phyloP scores from a whole-genome alignment of 2,888 invertebrate genomes.

The Hecatera dysodea region DNA sequence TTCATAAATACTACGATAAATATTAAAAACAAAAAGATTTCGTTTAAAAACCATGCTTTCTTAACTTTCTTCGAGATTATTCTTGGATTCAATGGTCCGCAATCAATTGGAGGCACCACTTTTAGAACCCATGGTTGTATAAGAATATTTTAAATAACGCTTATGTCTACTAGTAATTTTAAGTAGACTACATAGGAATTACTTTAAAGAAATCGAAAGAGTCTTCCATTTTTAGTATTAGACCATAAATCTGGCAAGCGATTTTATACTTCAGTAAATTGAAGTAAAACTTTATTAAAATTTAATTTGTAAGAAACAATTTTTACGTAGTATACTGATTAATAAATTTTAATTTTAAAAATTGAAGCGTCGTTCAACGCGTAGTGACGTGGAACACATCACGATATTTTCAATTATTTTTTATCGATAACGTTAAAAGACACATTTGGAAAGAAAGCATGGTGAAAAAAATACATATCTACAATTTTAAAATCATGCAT shows the following conservation, averaged over 20 bases:
- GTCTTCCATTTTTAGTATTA: slow-evolving; percentile 58
- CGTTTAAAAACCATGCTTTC: slow-evolving; percentile 66
- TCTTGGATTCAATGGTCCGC: slow-evolving; percentile 64
- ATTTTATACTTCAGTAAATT: slow-evolving; percentile 62
- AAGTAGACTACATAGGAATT: slow-evolving; percentile 66
- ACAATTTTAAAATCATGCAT: slow-evolving; percentile 79
- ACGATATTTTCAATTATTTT: slow-evolving; percentile 49
- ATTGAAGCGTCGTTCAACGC: slow-evolving; percentile 53
- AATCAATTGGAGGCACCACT: slow-evolving; percentile 58
- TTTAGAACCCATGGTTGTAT: slow-evolving; percentile 56
- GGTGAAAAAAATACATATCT: slow-evolving; percentile 69
- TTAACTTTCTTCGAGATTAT: slow-evolving; percentile 46
- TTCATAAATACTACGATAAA: slow-evolving; percentile 77
- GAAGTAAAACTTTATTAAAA: slow-evolving; percentile 63
- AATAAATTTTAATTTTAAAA: slow-evolving; percentile 54
- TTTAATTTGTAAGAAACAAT: slow-evolving; percentile 63
- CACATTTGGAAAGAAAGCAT: slow-evolving; percentile 68
- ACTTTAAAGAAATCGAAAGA: slow-evolving; percentile 64
- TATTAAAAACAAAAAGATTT: slow-evolving; percentile 49
- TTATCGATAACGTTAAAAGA: slow-evolving; percentile 64
- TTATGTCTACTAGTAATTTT: slow-evolving; percentile 63
- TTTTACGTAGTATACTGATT: slow-evolving; percentile 60
- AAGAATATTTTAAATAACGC: slow-evolving; percentile 65
- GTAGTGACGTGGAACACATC: slow-evolving; percentile 32
- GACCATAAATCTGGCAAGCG: slow-evolving; percentile 64